Conservation (phyloP, 2,797 vertebrate species). For the Bucorvus abyssinicus region DNA sequence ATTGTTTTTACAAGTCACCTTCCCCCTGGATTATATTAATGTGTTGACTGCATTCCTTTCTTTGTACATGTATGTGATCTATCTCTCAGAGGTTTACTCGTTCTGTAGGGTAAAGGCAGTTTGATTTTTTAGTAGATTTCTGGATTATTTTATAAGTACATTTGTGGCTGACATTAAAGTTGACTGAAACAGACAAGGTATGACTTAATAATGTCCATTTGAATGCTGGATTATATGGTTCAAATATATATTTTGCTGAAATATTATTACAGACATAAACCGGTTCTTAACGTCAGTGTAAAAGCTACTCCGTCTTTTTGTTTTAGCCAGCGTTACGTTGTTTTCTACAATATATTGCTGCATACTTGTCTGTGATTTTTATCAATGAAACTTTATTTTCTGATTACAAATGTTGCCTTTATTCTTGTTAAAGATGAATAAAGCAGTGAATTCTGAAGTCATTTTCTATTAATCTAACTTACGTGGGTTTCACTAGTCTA, state of each 20-base stretch:
- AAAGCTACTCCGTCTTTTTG: background rate
- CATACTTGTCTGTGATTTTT: background rate
- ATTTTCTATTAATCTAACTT: background rate
- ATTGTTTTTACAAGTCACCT: background rate
- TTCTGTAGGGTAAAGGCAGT: background rate
- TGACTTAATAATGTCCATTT: background rate
- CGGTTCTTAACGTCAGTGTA: background rate
- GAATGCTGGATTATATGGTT: background rate
- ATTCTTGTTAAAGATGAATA: slow-evolving; percentile 35
- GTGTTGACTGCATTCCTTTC: background rate
- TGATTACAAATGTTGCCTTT: slow-evolving; percentile 64
- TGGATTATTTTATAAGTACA: background rate
- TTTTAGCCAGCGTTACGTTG: background rate
- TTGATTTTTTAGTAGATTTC: background rate
- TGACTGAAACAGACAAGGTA: background rate
- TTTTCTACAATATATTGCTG: background rate
- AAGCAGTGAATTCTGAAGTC: background rate
- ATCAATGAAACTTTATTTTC: slow-evolving; percentile 60
- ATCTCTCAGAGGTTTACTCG: background rate
- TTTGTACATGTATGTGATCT: background rate
- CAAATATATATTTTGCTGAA: background rate
- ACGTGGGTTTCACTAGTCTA: background rate
- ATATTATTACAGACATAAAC: background rate
- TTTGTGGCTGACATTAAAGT: background rate
- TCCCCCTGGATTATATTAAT: background rate